Evolutionary conservation across 2,797 vertebrate species (phyloP).

Genomic region (Tauraco hartlaubi): DNA sequence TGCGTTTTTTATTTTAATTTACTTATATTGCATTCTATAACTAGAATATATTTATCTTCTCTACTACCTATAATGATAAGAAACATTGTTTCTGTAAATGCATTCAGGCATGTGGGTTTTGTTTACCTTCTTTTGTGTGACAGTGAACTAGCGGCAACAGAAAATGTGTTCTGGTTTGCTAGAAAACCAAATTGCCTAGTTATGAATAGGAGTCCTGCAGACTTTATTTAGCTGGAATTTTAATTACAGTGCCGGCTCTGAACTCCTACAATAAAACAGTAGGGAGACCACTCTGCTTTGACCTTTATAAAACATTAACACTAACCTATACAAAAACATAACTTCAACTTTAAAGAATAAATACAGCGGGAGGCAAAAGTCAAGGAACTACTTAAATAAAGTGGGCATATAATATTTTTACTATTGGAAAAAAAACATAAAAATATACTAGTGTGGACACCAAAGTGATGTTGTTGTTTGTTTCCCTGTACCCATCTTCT

Average conservation of each 20-base stretch:
- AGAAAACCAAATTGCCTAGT: slow-evolving; percentile 32
- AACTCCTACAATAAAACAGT: slow-evolving; percentile 11
- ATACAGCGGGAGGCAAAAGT: not conserved
- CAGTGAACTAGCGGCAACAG: not conserved
- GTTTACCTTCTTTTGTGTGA: not conserved
- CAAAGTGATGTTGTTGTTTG: not conserved
- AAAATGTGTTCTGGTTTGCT: not conserved
- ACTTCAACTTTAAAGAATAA: not conserved
- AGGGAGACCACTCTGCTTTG: slow-evolving; percentile 17
- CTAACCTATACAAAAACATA: slow-evolving; percentile 1
- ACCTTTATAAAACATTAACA: slow-evolving; percentile 49
- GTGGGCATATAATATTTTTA: not conserved
- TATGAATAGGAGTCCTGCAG: not conserved
- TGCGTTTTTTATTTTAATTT: not conserved
- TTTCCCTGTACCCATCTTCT: not conserved
- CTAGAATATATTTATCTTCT: not conserved
- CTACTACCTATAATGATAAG: not conserved
- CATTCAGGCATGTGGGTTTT: not conserved
- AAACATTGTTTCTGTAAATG: not conserved
- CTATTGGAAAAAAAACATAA: not conserved
- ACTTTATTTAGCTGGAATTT: slow-evolving; percentile 51
- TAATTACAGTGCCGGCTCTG: slow-evolving; percentile 47
- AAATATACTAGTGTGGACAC: rapidly evolving
- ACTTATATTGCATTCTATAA: not conserved
- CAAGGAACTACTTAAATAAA: not conserved